Percentiles rank a stretch among this genome's conserved stretches.
These are phyloP conservation scores for Macrostomum cliftonense DNA, from an alignment of 2,888 invertebrate genomes.

Conservation along the genomic window DNA sequence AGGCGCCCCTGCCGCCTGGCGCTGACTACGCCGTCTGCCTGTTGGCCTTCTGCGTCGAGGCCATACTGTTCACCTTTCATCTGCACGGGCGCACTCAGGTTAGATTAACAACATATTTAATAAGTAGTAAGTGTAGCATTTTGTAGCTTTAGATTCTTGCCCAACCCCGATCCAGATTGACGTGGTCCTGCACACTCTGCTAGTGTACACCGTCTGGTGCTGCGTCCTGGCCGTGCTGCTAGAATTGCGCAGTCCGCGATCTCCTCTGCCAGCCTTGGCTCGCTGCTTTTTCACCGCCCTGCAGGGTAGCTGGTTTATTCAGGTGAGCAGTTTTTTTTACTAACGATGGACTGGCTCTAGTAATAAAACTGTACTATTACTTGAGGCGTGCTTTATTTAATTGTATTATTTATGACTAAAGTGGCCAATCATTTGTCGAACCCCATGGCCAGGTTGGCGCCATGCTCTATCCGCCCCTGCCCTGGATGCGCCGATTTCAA, in stretches of 20 bases:
- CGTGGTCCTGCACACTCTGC: slow-evolving; percentile 37
- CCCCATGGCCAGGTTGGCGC: slow-evolving; percentile 41
- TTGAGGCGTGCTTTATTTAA: too few relatives aligned
- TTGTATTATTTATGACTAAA: too few relatives aligned
- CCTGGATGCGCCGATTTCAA: slow-evolving; percentile 18
- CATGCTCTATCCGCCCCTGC: slow-evolving; percentile 39
- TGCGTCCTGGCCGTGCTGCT: slow-evolving; percentile 25
- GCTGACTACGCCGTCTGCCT: slow-evolving; percentile 35
- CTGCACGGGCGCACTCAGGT: slow-evolving; percentile 35
- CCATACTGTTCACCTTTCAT: slow-evolving; percentile 40
- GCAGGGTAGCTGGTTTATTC: slow-evolving; percentile 42
- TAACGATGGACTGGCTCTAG: not conserved
- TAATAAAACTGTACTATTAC: not conserved
- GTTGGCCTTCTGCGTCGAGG: slow-evolving; percentile 39
- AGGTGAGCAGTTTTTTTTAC: too few relatives aligned
- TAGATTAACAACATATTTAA: too few relatives aligned
- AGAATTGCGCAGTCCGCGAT: slow-evolving; percentile 34
- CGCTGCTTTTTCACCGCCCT: slow-evolving; percentile 35
- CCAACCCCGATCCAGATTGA: slow-evolving; percentile 21
- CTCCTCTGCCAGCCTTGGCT: slow-evolving; percentile 30
- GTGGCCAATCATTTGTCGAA: too few relatives aligned
- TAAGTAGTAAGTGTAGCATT: too few relatives aligned
- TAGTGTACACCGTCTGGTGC: slow-evolving; percentile 34
- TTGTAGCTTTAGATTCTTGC: too few relatives aligned
- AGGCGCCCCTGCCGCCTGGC: slow-evolving; percentile 13